Evolutionary conservation across 2,888 invertebrate species (phyloP), one percentile per base, ranked within the genome.

Genomic region (Galerucella calmariensis): DNA sequence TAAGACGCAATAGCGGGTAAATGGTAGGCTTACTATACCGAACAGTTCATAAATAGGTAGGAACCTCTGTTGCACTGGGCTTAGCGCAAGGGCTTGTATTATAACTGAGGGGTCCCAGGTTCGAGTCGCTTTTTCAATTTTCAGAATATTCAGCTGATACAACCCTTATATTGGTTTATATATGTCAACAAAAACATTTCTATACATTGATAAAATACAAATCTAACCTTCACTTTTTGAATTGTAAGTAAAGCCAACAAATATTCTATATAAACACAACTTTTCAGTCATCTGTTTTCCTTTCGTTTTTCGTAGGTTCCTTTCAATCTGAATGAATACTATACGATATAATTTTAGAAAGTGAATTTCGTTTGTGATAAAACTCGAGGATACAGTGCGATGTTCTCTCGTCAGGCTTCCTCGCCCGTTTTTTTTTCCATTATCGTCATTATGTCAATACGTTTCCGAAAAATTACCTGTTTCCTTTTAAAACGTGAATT

Each of bases 241-340:
- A 46, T 35, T 35, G 51, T 14, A 69, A 20, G 51, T 27, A 69
- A 69, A 69, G 69, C 69, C n/a, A 69, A 69, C 48, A 69, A 51
- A 69, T 62, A 59, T 69, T 69, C 69, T 69, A 35, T 27, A 61
- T 69, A 62, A 51, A 51, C 51, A 51, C 14, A 51, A 51, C 24
- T 41, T 69, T 69, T 27, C 14, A 59, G 27, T 27, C 69, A 62
- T 69, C 69, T 69, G 69, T 69, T 69, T 69, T 69, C 61, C 59
- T 69, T 61, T 48, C 69, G 48, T 69, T 61, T 69, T 67, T 16
- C 51, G 16, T 46, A 51, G n/a, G 16, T 46, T 46, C 51, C 53
- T 51, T 69, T 62, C 27, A 69, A 69, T 68, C 59, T 46, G 68
- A 68, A 44, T 68, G 58, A 59, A 68, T 68, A 68, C 68, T 14